These are phyloP conservation scores for Sarcophaga subvicina DNA, from an alignment of 2,888 invertebrate species.

Conservation along the genomic window DNA sequence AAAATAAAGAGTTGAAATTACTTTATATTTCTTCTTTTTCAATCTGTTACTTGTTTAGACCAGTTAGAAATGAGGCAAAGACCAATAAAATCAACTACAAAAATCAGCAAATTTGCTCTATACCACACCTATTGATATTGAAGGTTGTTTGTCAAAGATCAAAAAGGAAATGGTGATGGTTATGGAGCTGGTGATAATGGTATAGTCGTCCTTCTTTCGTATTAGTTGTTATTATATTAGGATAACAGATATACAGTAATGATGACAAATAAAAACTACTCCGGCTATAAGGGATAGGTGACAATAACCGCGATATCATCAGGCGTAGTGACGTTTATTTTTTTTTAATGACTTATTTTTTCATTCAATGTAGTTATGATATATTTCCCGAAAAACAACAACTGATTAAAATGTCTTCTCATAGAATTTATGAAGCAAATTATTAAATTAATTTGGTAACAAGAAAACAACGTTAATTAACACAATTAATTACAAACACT, in stretches of 20 bases:
- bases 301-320: not conserved
- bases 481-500: slow-evolving; percentile 33
- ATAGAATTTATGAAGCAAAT: not conserved
- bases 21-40: slow-evolving; percentile 3
- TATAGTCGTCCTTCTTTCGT: not conserved
- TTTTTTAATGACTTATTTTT: slow-evolving; percentile 1
- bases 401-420: slow-evolving; percentile 3
- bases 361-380: not conserved
- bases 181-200: not conserved
- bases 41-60: slow-evolving; percentile 8
- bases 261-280: not conserved
- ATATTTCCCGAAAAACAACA: not conserved
- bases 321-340: not conserved
- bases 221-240: not conserved
- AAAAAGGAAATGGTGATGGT: not conserved
- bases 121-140: not conserved
- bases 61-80: slow-evolving; percentile 18
- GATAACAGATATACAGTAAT: not conserved
- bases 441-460: slow-evolving; percentile 23
- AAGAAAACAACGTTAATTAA: slow-evolving; percentile 46
- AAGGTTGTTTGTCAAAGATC: slow-evolving; percentile 42
- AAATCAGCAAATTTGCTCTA: slow-evolving; percentile 30
- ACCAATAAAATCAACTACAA: not conserved
- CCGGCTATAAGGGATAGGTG: not conserved
- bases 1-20: slow-evolving; percentile 24